Evolutionary conservation across 1,140 invertebrate genomes (phyloP).

Genomic region (Leptinotarsa defecta): DNA sequence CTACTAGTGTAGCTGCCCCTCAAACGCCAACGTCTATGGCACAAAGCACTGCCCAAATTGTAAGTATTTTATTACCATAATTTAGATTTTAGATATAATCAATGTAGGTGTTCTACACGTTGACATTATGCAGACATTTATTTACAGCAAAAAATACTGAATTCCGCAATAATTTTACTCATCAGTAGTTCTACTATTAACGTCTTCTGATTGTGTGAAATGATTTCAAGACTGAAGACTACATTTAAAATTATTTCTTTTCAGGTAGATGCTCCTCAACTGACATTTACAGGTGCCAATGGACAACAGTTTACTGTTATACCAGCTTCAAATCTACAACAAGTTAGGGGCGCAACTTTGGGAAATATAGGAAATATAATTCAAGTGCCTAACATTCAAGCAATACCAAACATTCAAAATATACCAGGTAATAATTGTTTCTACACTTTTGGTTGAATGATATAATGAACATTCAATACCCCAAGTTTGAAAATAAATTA

Average conservation of each 20-base stretch:
- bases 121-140: too few species aligned
- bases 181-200: too few species aligned
- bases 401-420: constrained; percentile 55
- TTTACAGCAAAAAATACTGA: too few species aligned
- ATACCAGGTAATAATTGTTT: constrained; percentile 48
- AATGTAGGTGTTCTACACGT: too few species aligned
- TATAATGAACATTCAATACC: too few species aligned
- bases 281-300: constrained; percentile 68
- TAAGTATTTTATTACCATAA: constrained; percentile 27
- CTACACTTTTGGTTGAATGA: too few species aligned
- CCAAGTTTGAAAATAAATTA: too few species aligned
- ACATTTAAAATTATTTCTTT: neutral
- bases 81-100: too few species aligned
- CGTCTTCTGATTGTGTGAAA: too few species aligned
- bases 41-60: constrained; percentile 31
- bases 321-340: constrained; percentile 63
- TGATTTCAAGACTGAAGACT: too few species aligned
- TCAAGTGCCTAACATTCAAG: constrained; percentile 55
- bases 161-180: too few species aligned
- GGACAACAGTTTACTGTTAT: constrained; percentile 76
- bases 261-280: constrained; percentile 57
- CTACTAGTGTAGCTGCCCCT: constrained; percentile 56
- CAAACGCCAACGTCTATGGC: constrained; percentile 47
- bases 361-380: constrained; percentile 46
- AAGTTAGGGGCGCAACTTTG: constrained; percentile 45